These are phyloP conservation scores for Scaeva pyrastri DNA, from an alignment of 2,888 invertebrate genomes.

Conservation along the genomic window DNA sequence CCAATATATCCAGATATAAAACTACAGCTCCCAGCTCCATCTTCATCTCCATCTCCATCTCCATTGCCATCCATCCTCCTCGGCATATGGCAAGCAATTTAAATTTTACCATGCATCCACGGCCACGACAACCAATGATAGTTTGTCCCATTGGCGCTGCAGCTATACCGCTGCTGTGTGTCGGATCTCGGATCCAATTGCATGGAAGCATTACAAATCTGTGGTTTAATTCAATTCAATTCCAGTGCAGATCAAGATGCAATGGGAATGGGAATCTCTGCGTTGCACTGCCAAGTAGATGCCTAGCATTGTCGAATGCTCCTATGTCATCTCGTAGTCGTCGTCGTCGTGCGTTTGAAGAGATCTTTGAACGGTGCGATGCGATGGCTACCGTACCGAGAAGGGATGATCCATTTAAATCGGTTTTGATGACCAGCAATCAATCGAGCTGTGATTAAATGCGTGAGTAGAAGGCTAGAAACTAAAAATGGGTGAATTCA, in stretches of 20 bases:
- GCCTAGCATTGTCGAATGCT: not conserved
- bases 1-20: not conserved
- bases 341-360: too few relatives aligned
- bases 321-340: too few relatives aligned
- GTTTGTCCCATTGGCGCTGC: constrained; percentile 56
- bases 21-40: not conserved
- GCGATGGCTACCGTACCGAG: constrained; percentile 19
- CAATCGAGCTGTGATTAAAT: constrained; percentile 6
- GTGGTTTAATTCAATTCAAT: constrained; percentile 41
- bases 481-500: not conserved
- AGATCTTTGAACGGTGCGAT: not conserved
- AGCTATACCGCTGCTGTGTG: not conserved
- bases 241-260: constrained; percentile 27
- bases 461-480: not conserved
- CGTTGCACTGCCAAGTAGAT: constrained; percentile 9
- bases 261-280: constrained; percentile 22
- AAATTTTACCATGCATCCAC: constrained; percentile 57
- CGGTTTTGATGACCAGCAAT: constrained; percentile 14
- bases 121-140: constrained; percentile 58
- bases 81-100: constrained; percentile 66
- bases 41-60: constrained; percentile 8
- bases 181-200: constrained; percentile 70
- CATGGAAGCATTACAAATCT: constrained; percentile 59
- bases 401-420: constrained; percentile 44
- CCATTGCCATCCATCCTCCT: constrained; percentile 61